Base-by-base conservation (phyloP, 2,888 invertebrate species). In the Platycheirus rosarum region DNA sequence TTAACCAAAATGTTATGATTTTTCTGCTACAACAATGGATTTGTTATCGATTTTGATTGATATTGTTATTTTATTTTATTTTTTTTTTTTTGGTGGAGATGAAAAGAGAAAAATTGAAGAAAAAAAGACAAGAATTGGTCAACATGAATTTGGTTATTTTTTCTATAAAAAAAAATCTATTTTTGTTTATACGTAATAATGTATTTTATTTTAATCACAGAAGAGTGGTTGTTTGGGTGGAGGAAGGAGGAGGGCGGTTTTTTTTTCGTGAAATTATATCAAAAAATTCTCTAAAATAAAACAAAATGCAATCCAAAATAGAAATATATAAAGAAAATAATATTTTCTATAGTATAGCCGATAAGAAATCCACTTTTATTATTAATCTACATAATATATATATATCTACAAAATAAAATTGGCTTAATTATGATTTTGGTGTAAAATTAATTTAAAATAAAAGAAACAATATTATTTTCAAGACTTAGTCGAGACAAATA, bases 1-100 rank as follows among this genome's bases (percentile, higher is more conserved):
- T 90, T 90, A 88, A 90, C 90, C 90, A 90, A 89, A 88, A 90
- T 90, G 87, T 90, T 90, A 88, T 90, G 90, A 87, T 90, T 90
- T 89, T 89, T 90, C 88, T 88, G 89, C 90, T 90, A 86, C 74
- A 84, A 74, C 73, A 84, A 75, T 79, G 79, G 69, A 74, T 68
- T 78, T 66, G 49, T 60, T 14, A n/a, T 62, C 60, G 60, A 42
- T 62, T 60, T 60, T 57, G n/a, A n/a, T n/a, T n/a, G n/a, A n/a
- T n/a, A n/a, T n/a, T n/a, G n/a, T n/a, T 73, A 51, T 37, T 35
- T 44, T 62, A 14, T 60, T 71, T 16, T 48, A 16, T 5, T 42
- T 48, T 71, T 55, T 60, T 74, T 71, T 9, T 13, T 76, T 70
- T 70, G 35, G 70, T 62, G 65, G 51, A 40, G 77, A 82, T 82